Conservation (phyloP, 2,113 vertebrate genomes). For the Aegotheles bennettii region DNA sequence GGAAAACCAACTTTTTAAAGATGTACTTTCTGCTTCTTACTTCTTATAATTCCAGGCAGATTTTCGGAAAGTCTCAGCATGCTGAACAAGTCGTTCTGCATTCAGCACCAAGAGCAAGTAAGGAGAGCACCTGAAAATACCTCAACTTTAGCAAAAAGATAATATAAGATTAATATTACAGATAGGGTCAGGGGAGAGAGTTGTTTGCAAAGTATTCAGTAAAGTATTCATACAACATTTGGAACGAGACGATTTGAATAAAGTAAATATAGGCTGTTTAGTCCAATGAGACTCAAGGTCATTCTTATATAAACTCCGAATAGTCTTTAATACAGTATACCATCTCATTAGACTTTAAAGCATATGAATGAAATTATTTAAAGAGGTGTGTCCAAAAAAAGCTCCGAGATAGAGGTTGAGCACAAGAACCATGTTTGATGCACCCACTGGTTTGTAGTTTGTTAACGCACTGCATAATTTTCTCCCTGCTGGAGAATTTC, state of each 20-base stretch:
- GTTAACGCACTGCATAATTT: not conserved
- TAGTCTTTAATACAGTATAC: too few species aligned
- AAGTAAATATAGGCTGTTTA: not conserved
- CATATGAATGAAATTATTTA: too few species aligned
- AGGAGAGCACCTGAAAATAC: not conserved
- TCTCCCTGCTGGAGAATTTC: not conserved
- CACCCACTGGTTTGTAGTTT: not conserved
- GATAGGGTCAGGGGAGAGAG: not conserved
- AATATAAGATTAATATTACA: not conserved
- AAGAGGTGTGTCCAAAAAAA: not conserved
- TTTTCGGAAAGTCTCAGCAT: not conserved
- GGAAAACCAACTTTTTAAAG: not conserved
- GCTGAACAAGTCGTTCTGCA: not conserved
- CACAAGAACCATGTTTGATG: not conserved
- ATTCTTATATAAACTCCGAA: not conserved
- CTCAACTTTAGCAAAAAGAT: not conserved
- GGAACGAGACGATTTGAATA: not conserved
- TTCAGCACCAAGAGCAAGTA: not conserved
- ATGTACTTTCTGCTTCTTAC: not conserved
- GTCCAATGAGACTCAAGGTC: not conserved
- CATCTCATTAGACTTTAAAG: too few species aligned
- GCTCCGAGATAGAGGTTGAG: not conserved
- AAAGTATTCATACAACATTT: not conserved
- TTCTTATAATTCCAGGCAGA: not conserved
- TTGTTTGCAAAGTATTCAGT: not conserved